These are phyloP conservation scores for Greenwoodochromis staneri DNA, from an alignment of 2,113 vertebrate genomes.

Conservation along the genomic window DNA sequence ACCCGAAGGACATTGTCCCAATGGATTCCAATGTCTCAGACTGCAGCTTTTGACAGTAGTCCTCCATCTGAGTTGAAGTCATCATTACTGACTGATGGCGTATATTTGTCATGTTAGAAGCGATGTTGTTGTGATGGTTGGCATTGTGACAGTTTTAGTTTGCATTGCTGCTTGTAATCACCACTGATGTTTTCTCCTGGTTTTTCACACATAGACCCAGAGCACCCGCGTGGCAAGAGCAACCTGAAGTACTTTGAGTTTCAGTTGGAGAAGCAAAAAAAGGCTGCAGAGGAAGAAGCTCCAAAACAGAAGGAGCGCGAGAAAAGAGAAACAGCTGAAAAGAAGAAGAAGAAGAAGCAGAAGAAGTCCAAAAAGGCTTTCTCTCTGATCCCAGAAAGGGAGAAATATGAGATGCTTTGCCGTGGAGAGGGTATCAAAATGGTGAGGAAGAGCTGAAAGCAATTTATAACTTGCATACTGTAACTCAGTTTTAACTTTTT, in stretches of 20 bases:
- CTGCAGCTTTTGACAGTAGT: background rate
- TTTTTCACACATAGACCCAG: conserved; percentile 76
- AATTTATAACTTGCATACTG: too few species aligned
- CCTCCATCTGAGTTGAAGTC: background rate
- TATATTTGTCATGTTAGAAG: background rate
- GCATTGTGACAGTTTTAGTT: background rate
- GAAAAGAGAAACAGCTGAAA: conserved; percentile 1
- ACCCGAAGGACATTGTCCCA: background rate
- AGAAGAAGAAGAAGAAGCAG: conserved; percentile 24
- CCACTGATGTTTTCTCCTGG: conserved; percentile 8
- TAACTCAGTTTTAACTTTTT: background rate
- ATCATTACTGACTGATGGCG: background rate
- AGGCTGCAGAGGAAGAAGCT: conserved; percentile 30
- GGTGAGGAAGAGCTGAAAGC: conserved; percentile 68
- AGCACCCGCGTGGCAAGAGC: conserved; percentile 91
- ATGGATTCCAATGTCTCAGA: background rate
- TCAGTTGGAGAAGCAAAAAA: conserved; percentile 90
- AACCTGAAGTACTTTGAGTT: conserved; percentile 95
- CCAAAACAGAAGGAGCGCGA: conserved; percentile 37
- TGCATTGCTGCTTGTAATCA: background rate
- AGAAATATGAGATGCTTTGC: conserved; percentile 97
- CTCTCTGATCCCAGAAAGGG: conserved; percentile 83
- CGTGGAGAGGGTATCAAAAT: conserved; percentile 91
- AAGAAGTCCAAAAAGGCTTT: conserved; percentile 67
- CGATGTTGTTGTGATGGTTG: background rate